Base-by-base conservation (phyloP, 2,113 vertebrate species). In the Larimichthys crocea region DNA sequence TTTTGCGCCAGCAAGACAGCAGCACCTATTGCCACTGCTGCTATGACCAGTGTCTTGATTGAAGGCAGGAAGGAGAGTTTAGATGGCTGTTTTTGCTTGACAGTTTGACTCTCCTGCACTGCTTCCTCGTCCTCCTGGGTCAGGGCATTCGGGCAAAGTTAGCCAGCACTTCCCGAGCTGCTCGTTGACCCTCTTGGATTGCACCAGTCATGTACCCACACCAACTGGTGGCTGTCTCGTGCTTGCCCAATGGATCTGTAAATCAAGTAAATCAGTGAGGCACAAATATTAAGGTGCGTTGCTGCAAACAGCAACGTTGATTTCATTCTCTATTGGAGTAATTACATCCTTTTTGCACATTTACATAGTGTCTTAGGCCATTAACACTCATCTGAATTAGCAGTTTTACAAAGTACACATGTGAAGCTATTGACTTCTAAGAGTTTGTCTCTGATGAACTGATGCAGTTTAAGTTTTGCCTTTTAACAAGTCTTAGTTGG, bases 191-290 rank as follows among this genome's bases (percentile, higher is more conserved):
- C 0, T 94, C 69, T 81, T 96, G 94, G 55, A 95, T 71, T 0
- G 94, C 95, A 3, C 95, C 94, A 6, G 88, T 92, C 90, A 96
- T 92, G 83, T 95, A 95, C 1, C 94, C 94, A 15, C 94, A 94
- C 95, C 95, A 95, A 49, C 79, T 82, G 16, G 93, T 95, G 44
- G 94, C 94, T 2, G 94, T 96, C 76, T 95, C 95, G 94, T 95
- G 50, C 95, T 94, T 4, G 93, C 94, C 94, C 94, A 96, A 35
- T 93, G 86, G 64, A 95, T 92, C 91, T 96, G 83, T 5, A 72
- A 77, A 82, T 42, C 10, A 52, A 60, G 22, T 50, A 61, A 57
- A 69, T 31, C 22, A 10, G 9, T 48, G 20, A 75, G 31, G 49
- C 3, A 17, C 5, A 26, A 3, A 63, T 14, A 40, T 9, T 20